A percentile compares a stretch with the other conserved stretches of the same genome.
phyloP scores from a whole-genome alignment of 2,888 invertebrate species.

The Julus scanicus region DNA sequence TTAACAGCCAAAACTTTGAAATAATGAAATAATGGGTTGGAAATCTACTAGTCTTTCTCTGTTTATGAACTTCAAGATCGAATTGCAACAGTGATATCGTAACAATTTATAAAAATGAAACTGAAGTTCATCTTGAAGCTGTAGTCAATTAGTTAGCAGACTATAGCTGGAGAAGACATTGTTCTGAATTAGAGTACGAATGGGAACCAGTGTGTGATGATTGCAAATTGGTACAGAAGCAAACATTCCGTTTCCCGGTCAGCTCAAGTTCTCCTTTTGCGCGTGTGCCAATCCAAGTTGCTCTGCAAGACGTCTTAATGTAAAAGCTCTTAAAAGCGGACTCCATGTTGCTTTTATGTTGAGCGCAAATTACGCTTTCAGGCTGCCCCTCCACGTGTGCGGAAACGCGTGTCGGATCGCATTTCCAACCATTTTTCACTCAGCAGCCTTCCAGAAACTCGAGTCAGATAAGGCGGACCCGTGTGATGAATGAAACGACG shows the following conservation, averaged over 20 bases:
- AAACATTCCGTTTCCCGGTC: not conserved
- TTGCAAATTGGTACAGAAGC: not conserved
- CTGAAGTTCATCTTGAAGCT: no score
- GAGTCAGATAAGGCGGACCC: constrained; percentile 37
- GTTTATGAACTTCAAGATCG: no score
- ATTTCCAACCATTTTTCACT: constrained; percentile 45
- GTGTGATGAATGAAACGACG: not conserved
- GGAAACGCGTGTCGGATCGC: constrained; percentile 45
- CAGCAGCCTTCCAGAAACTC: constrained; percentile 31
- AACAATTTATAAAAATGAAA: no score
- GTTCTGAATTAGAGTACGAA: no score
- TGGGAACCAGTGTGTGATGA: no score
- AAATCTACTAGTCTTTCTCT: no score
- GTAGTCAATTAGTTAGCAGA: no score
- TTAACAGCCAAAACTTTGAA: no score
- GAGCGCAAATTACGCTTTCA: not conserved
- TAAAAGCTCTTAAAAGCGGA: constrained; percentile 11
- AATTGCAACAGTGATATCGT: no score
- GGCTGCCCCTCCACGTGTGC: constrained; percentile 22
- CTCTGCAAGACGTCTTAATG: constrained; percentile 10
- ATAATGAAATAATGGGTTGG: no score
- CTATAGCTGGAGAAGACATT: no score
- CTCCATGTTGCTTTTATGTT: not conserved
- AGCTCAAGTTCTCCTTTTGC: not conserved
- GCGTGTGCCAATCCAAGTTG: not conserved